Evolutionary conservation across 2,888 invertebrate species (phyloP), one percentile per base, ranked within the genome.

Genomic region (Orthosia gothica): DNA sequence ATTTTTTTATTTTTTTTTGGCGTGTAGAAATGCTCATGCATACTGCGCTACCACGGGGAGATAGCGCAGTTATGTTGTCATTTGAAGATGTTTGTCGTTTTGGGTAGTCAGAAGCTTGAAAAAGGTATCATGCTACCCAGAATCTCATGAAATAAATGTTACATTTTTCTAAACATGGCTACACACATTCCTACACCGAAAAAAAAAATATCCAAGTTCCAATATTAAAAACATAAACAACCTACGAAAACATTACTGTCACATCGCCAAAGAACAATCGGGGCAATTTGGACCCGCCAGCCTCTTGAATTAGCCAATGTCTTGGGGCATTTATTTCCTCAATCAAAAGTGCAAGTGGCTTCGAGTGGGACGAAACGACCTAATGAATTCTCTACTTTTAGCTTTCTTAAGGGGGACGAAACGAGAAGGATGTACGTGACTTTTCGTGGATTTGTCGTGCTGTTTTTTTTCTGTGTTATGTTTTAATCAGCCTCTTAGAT

Each of bases 261-360:
- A 85, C 89, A 87, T 87, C 81, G 83, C 77, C 81, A 74, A 76
- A 83, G 91, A 91, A 93, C 93, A 93, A 94, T 94, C 87, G 89
- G 78, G 91, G 90, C 94, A 94, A 95, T 94, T 92, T 91, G 89
- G 83, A 88, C 82, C 68, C 83, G 86, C 87, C 90, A 83, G 89
- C 93, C 94, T 92, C 94, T 95, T 91, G 93, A 94, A 93, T 94
- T 93, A 94, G 93, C 90, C 88, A 88, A 91, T 92, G 92, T 92
- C 92, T 92, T 89, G 90, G 87, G 91, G 92, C 93, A 94, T 94
- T 95, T 95, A 95, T 95, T 94, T 94, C 95, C 94, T 92, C 95
- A 95, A 96, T 96, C 95, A 95, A 95, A 95, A 91, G 94, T 93
- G 93, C 93, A 90, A 94, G 94, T 93, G 93, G 91, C 92, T 91